Evolutionary conservation across 2,888 invertebrate genomes (phyloP), one percentile per base, ranked within the genome.

Genomic region (Ramazzottius varieornatus): DNA sequence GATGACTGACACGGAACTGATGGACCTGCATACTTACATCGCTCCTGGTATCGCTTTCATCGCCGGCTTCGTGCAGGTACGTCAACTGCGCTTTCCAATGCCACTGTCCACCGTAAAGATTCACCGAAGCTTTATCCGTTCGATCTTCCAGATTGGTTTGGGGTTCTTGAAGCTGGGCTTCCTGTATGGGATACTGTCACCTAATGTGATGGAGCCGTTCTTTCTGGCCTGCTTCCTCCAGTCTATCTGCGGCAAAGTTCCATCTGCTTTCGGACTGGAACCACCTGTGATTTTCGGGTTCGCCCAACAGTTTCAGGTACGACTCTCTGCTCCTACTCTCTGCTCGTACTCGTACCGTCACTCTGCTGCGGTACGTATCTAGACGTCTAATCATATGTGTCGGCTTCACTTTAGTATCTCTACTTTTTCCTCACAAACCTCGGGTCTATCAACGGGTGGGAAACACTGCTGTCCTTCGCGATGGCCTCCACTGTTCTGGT

Each of bases 121-220:
- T n/a, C n/a, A n/a, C n/a, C n/a, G n/a, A n/a, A n/a, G n/a, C n/a
- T n/a, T n/a, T n/a, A n/a, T n/a, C n/a, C n/a, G n/a, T n/a, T n/a
- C n/a, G n/a, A n/a, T n/a, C n/a, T n/a, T n/a, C n/a, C 24, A 54
- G 54, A 29, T 54, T 16, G 54, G 8, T 4, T 8, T 54, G 54
- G 54, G 54, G 4, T 8, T 54, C n/a, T 54, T 54, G 16, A 54
- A 54, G 29, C 54, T 54, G 54, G 54, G 54, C 54, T 54, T 54
- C 29, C 54, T 54, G 16, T 54, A 8, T 4, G 54, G 16, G 4
- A 29, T 54, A 16, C 13, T 54, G 16, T 54, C 54, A 24, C 54
- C 54, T 8, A 54, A 54, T 24, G 54, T 54, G 16, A 13, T 54
- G n/a, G 4, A 13, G 54, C 54, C 54, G 16, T 54, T 54, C 29